Conservation (phyloP, 2,888 invertebrate genomes). For the Formica aserva region DNA sequence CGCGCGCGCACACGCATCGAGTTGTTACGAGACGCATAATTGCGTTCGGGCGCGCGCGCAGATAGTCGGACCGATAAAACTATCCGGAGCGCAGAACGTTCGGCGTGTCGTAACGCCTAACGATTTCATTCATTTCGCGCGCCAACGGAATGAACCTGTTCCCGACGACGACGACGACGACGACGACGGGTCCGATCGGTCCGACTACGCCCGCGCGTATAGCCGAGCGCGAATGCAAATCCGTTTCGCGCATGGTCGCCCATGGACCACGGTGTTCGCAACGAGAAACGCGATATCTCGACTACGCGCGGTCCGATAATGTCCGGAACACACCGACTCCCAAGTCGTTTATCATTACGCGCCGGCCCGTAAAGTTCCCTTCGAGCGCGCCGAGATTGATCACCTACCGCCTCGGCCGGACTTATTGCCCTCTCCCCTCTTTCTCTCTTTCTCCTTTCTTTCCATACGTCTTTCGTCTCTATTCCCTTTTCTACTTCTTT, state of each 20-base stretch:
- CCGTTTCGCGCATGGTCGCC: conserved; percentile 43
- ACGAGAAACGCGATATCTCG: conserved; percentile 70
- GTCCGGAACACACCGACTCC: conserved; percentile 68
- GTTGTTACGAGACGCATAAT: conserved; percentile 56
- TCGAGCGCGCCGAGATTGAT: conserved; percentile 50
- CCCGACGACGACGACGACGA: conserved; percentile 52
- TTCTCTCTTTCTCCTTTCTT: neutral
- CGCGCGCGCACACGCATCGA: conserved; percentile 33
- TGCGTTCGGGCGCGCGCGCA: conserved; percentile 33
- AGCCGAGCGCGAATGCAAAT: conserved; percentile 65
- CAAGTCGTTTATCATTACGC: conserved; percentile 68
- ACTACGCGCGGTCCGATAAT: conserved; percentile 67
- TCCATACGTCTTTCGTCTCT: conserved; percentile 1
- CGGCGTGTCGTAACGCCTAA: conserved; percentile 63
- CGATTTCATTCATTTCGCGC: conserved; percentile 72
- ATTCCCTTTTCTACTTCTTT: conserved; percentile 7
- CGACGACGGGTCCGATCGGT: neutral
- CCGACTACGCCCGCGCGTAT: conserved; percentile 31
- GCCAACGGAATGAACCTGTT: conserved; percentile 72
- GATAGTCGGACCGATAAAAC: conserved; percentile 56
- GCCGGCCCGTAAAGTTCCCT: conserved; percentile 44
- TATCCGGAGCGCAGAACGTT: conserved; percentile 36
- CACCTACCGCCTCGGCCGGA: conserved; percentile 40
- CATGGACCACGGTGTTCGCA: conserved; percentile 32
- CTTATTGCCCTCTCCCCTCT: conserved; percentile 20